Percentiles rank a stretch among this genome's conserved stretches.
These are phyloP conservation scores for Nibea albiflora DNA, from an alignment of 2,113 vertebrate species.

Conservation along the genomic window DNA sequence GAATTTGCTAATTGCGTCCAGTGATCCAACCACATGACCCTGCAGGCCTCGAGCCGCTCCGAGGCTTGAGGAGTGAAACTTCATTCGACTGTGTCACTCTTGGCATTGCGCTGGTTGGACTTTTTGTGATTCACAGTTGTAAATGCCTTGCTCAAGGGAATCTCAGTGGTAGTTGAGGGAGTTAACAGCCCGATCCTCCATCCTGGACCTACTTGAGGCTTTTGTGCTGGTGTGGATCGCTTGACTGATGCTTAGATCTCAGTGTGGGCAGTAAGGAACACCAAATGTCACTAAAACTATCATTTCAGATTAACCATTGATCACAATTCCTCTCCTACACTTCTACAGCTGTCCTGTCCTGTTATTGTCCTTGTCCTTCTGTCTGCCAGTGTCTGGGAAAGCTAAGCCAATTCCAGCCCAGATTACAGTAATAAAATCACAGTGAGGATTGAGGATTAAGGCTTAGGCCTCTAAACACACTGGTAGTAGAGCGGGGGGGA, in stretches of 20 bases:
- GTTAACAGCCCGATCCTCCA: neutral
- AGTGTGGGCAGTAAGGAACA: neutral
- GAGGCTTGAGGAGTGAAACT: no score
- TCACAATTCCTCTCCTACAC: neutral
- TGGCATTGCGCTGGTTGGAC: neutral
- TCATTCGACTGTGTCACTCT: neutral
- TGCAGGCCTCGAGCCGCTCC: no score
- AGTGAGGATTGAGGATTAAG: conserved; percentile 67
- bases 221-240: neutral
- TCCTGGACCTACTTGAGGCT: neutral
- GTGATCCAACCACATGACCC: no score
- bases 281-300: neutral
- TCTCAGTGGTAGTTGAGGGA: neutral
- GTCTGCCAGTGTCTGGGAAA: conserved; percentile 50
- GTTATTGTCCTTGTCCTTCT: conserved; percentile 53
- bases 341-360: conserved; percentile 16
- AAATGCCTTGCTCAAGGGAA: neutral
- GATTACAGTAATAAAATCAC: conserved; percentile 79
- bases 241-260: neutral
- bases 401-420: conserved; percentile 74
- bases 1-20: no score
- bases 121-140: neutral
- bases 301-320: neutral
- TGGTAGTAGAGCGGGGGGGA: conserved; percentile 21
- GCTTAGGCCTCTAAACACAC: conserved; percentile 68